Percentiles rank a stretch among this genome's conserved stretches.
Conservation (phyloP, 2,797 vertebrate species). For the Chanos chanos region DNA sequence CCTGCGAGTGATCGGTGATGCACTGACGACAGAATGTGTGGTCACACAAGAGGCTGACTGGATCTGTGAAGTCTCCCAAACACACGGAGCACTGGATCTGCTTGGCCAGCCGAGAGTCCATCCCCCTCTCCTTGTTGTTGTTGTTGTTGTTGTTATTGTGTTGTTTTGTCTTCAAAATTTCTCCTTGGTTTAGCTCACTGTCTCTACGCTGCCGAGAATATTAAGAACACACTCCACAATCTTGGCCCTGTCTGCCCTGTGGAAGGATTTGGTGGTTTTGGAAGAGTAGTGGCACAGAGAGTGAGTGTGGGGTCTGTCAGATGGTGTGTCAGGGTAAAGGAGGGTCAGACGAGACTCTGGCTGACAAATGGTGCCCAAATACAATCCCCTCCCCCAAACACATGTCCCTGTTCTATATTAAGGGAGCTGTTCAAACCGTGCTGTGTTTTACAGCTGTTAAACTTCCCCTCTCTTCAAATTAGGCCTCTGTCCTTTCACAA, state of each 20-base stretch:
- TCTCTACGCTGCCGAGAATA: too few relatives aligned
- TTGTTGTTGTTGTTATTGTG: too few relatives aligned
- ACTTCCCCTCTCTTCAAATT: background rate
- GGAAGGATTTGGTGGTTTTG: too few relatives aligned
- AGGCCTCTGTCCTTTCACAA: too few relatives aligned
- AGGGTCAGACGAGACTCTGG: too few relatives aligned
- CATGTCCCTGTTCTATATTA: slow-evolving; percentile 36
- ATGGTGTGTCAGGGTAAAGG: slow-evolving; percentile 2
- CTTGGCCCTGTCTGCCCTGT: too few relatives aligned
- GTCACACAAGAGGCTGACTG: slow-evolving; percentile 55
- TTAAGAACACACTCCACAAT: too few relatives aligned
- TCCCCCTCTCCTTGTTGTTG: too few relatives aligned
- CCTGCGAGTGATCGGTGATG: slow-evolving; percentile 31
- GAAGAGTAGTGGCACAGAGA: too few relatives aligned
- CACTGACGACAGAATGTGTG: slow-evolving; percentile 61
- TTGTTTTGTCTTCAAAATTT: too few relatives aligned
- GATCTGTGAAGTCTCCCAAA: slow-evolving; percentile 52
- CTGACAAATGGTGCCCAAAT: too few relatives aligned
- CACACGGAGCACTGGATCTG: slow-evolving; percentile 55
- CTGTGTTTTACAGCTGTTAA: background rate
- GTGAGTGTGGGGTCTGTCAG: too few relatives aligned
- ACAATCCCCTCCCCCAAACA: slow-evolving; percentile 16
- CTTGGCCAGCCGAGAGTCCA: slow-evolving; percentile 43
- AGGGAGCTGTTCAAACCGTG: background rate
- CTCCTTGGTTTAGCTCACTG: background rate